Conservation (phyloP, 1,140 invertebrate genomes). For the Bicyclus anynana region DNA sequence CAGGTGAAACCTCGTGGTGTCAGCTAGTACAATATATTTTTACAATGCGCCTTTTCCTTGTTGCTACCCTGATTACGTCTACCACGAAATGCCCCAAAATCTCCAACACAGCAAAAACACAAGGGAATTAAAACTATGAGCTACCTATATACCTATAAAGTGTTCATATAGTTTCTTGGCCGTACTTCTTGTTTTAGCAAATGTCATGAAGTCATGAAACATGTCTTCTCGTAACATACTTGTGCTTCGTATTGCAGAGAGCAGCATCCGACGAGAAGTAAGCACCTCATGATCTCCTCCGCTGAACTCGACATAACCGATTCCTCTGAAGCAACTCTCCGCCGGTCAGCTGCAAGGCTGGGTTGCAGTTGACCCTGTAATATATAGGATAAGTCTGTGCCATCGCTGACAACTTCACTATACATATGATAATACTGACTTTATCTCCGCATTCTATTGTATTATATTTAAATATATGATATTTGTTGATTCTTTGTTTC, state of each 20-base stretch:
- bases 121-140: too few species aligned
- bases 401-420: neutral
- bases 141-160: too few species aligned
- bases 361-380: slow-evolving; percentile 51
- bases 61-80: too few species aligned
- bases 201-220: neutral
- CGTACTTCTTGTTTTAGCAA: too few species aligned
- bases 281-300: slow-evolving; percentile 23
- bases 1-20: too few species aligned
- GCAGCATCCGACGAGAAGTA: slow-evolving; percentile 48
- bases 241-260: slow-evolving; percentile 45
- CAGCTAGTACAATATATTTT: too few species aligned
- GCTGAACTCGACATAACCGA: neutral
- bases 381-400: neutral
- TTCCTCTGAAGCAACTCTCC: neutral
- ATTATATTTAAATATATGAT: neutral
- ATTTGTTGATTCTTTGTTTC: neutral
- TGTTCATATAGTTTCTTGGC: too few species aligned
- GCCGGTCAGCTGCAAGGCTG: slow-evolving; percentile 59
- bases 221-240: neutral
- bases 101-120: too few species aligned
- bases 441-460: neutral
- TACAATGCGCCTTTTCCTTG: too few species aligned
- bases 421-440: neutral
- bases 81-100: too few species aligned